Evolutionary conservation across 2,113 vertebrate genomes (phyloP).

Genomic region (rat (Rattus norvegicus)): GRCr8 NC_086037.1:4008501-4009000

Average conservation of each 20-base stretch:
- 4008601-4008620: background rate
- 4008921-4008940: background rate
- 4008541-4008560: constrained; percentile 56
- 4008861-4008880: background rate
- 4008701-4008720: background rate
- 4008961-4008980: background rate
- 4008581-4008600: background rate
- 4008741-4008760: constrained; percentile 9
- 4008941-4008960: background rate
- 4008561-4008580: constrained; percentile 42
- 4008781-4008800: constrained; percentile 40
- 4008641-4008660: constrained; percentile 10
- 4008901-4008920: background rate
- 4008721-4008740: background rate
- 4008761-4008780: constrained; percentile 44
- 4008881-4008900: background rate
- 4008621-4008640: background rate
- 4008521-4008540: constrained; percentile 43
- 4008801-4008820: background rate
- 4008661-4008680: background rate
- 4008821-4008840: background rate
- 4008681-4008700: background rate
- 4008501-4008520: constrained; percentile 34
- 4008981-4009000: background rate
- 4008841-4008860: background rate